Evolutionary conservation across 1,140 invertebrate genomes (phyloP).

Genomic region (Anthonomus grandis): DNA sequence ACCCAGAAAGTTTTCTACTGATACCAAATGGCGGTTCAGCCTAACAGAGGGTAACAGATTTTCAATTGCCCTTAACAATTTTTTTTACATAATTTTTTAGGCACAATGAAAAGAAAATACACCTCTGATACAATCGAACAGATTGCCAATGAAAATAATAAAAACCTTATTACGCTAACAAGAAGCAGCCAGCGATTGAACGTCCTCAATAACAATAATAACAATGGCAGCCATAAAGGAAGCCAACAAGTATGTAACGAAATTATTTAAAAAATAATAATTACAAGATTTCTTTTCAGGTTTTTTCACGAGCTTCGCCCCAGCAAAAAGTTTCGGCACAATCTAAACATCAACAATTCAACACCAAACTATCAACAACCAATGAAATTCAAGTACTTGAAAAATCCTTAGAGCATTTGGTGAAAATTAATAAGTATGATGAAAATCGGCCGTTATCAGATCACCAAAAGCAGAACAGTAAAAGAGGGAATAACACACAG

Average conservation of each 20-base stretch:
- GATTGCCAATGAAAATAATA: conserved; percentile 25
- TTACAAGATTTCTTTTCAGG: conserved; percentile 11
- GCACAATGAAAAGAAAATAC: conserved; percentile 41
- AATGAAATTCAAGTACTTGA: conserved; percentile 38
- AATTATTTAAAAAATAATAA: background rate
- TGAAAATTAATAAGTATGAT: conserved; percentile 27
- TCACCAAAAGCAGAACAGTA: conserved; percentile 9
- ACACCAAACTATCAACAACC: conserved; percentile 10
- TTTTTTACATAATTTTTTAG: conserved; percentile 14
- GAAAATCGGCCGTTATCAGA: conserved; percentile 24
- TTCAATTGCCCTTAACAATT: background rate
- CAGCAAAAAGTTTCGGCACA: conserved; percentile 13
- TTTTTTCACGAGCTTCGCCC: conserved; percentile 7
- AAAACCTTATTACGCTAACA: conserved; percentile 31
- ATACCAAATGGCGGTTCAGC: conserved; percentile 39
- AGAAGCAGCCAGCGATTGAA: conserved; percentile 31
- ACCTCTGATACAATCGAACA: conserved; percentile 30
- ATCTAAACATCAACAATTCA: conserved; percentile 4
- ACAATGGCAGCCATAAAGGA: background rate
- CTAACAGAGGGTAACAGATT: conserved; percentile 16
- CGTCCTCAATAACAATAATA: conserved; percentile 22
- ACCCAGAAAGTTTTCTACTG: conserved; percentile 37
- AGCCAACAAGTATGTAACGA: conserved; percentile 5
- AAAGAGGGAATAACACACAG: no score
- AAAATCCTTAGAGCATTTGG: conserved; percentile 37